Base-by-base conservation (phyloP, 1,140 invertebrate species). In the Limonius californicus region DNA sequence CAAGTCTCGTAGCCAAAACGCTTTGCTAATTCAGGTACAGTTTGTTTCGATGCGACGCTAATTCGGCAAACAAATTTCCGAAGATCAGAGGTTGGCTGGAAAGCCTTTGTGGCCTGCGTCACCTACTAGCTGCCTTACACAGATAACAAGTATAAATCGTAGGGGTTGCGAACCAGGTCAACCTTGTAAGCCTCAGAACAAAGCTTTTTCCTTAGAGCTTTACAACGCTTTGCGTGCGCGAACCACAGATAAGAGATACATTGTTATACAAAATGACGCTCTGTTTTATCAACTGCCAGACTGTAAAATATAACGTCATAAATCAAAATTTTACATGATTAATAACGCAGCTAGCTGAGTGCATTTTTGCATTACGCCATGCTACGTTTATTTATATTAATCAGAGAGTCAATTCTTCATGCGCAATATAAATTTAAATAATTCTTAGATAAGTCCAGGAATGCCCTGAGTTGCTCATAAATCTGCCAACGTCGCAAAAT, bases 61-160 rank as follows among this genome's bases (percentile, higher is more conserved):
- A n/a, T 39, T 6, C n/a, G 2, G n/a, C n/a, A 39, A 39, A 39
- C 35, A 39, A 39, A 39, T 39, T 6, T 2, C 3, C 11, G 2
- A 6, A 39, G 35, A 39, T 39, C n/a, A 39, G n/a, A 12, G n/a
- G n/a, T 12, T 39, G 9, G 23, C 9, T 27, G 23, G n/a, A 27
- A 9, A 27, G 23, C 9, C 9, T 27, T 39, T 12, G n/a, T 2
- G 35, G n/a, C 35, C 8, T 39, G n/a, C 35, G 35, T 39, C 35
- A 39, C 35, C 35, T 14, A 7, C n/a, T 39, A 39, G 35, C 35
- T 39, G 35, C 35, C n/a, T 39, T 39, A 2, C n/a, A 39, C 35
- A 39, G 35, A 39, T 39, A 39, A 39, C 35, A 39, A 39, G 35
- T 39, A 39, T 39, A 39, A 39, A 39, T 39, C n/a, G 35, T 39